These are phyloP conservation scores for Aegotheles bennettii DNA, from an alignment of 2,113 vertebrate species.

Conservation along the genomic window DNA sequence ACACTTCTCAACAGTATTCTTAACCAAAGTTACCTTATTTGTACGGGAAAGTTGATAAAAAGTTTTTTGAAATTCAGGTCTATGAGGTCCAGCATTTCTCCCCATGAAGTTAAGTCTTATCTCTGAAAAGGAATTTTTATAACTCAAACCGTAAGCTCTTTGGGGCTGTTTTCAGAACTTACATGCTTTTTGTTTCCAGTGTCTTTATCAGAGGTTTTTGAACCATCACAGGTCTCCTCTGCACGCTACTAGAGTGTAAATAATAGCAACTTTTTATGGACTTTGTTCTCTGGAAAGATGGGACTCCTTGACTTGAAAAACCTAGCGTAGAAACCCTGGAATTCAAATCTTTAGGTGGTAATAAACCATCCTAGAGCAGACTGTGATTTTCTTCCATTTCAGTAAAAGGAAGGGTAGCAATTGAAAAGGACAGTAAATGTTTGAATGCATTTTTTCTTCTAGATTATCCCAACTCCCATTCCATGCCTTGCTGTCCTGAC, in stretches of 20 bases:
- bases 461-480: neutral
- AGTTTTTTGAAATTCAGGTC: neutral
- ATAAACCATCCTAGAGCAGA: neutral
- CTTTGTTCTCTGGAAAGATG: constrained; percentile 17
- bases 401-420: neutral
- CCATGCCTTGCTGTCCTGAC: neutral
- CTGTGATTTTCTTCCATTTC: constrained; percentile 40
- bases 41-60: neutral
- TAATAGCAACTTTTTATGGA: neutral
- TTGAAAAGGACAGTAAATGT: neutral
- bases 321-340: neutral
- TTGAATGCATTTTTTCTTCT: neutral
- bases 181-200: neutral
- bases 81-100: neutral
- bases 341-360: neutral
- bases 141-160: constrained; percentile 16
- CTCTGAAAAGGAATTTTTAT: constrained; percentile 4
- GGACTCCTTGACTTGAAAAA: constrained; percentile 9
- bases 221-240: neutral
- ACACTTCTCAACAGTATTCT: neutral
- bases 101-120: neutral
- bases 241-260: neutral
- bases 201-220: constrained; percentile 36
- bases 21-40: neutral
- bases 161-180: neutral